Evolutionary conservation across 2,888 invertebrate species (phyloP).

Genomic region (Teleiodes luculella): DNA sequence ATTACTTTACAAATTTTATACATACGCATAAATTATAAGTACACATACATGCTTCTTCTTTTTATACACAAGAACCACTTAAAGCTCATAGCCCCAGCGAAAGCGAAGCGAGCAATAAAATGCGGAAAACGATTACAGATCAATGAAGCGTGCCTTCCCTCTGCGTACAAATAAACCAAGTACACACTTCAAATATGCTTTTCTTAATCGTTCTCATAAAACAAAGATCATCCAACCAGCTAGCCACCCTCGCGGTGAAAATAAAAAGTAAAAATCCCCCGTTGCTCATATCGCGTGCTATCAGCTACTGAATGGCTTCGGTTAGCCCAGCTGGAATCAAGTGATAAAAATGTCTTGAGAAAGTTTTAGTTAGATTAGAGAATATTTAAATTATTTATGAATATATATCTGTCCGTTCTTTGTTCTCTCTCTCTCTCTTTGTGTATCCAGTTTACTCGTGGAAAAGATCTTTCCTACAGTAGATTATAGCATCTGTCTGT

Average conservation of each 20-base stretch:
- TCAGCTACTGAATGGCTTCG: slow-evolving; percentile 32
- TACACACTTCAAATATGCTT: slow-evolving; percentile 79
- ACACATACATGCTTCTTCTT: neutral
- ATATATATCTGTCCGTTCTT: too few relatives aligned
- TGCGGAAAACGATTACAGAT: slow-evolving; percentile 76
- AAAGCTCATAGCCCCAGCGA: slow-evolving; percentile 60
- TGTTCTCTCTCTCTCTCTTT: too few relatives aligned
- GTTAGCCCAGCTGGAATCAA: neutral
- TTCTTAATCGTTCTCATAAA: slow-evolving; percentile 80
- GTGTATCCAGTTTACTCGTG: too few relatives aligned
- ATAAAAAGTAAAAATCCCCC: slow-evolving; percentile 61
- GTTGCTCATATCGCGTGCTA: slow-evolving; percentile 69
- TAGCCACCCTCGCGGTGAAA: slow-evolving; percentile 60
- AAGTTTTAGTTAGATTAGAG: too few relatives aligned
- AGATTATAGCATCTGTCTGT: too few relatives aligned
- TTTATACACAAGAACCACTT: slow-evolving; percentile 22
- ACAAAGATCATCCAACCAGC: slow-evolving; percentile 72
- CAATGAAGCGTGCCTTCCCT: slow-evolving; percentile 76
- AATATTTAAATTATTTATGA: too few relatives aligned
- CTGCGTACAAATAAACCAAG: slow-evolving; percentile 74
- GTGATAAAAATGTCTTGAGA: too few relatives aligned
- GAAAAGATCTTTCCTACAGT: too few relatives aligned
- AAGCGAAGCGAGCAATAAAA: slow-evolving; percentile 61
- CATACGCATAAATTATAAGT: neutral
- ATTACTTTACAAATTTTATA: neutral